Evolutionary conservation across 2,888 invertebrate species (phyloP), one percentile per base, ranked within the genome.

Genomic region (Notodonta ziczac): DNA sequence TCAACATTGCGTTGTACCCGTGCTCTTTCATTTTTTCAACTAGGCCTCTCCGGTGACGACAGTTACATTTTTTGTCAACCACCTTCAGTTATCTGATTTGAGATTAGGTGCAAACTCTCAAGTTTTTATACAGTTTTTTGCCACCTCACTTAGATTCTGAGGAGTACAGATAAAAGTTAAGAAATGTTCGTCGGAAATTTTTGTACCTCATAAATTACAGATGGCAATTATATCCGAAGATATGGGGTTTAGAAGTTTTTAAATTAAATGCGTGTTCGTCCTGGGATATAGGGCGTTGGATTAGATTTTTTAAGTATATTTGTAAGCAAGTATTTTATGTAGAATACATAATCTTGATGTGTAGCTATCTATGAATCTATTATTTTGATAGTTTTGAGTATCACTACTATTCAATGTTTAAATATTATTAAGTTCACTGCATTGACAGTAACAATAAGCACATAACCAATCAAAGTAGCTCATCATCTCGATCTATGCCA

Each of bases 51-150:
- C 66, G 75, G 76, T 72, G 80, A 70, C 70, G 81, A 84, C 83
- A 82, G 83, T 80, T 79, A 81, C 71, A 69, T 79, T 87, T 90
- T 90, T 87, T 87, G 80, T 78, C 60, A 62, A 14, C 39, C 73
- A 76, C 80, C 73, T 81, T 76, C 73, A 76, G 81, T 86, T 90
- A 90, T 91, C 88, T 83, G 84, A 82, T 86, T 78, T 66, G 58
- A 89, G 89, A 89, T 90, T 88, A 89, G 86, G 86, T 88, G 87
- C 78, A 82, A 87, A 83, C 84, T 82, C 77, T 82, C 69, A 73
- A 76, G 70, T 81, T 87, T 84, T 85, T 84, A 59, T 67, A 56
- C 59, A 57, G 56, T 62, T 76, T 79, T 82, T 80, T 78, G 77
- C 77, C 74, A 74, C 77, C 74, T 75, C 63, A 81, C 80, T 82